These are phyloP conservation scores for Colistium nudipinnis DNA, from an alignment of 2,113 vertebrate genomes.

Conservation along the genomic window DNA sequence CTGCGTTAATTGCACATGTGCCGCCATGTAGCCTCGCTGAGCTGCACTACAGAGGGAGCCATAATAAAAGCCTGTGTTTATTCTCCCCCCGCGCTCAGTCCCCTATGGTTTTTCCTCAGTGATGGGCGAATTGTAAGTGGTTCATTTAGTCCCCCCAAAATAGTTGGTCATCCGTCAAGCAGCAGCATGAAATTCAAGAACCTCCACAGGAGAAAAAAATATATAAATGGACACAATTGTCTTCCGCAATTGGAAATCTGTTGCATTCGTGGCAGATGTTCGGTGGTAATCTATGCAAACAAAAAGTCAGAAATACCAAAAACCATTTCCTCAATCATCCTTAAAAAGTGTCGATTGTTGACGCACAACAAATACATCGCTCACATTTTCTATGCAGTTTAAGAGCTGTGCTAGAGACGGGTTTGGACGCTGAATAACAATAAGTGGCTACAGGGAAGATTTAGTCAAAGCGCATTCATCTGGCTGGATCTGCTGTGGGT, in stretches of 20 bases:
- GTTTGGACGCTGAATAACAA: slow-evolving; percentile 74
- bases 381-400: slow-evolving; percentile 56
- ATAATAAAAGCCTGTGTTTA: slow-evolving; percentile 32
- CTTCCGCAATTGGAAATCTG: slow-evolving; percentile 2
- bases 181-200: slow-evolving; percentile 12
- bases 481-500: slow-evolving; percentile 56
- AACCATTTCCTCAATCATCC: slow-evolving; percentile 12
- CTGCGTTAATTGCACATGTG: slow-evolving; percentile 67
- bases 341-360: slow-evolving; percentile 49
- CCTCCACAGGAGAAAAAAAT: not conserved
- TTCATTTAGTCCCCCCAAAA: slow-evolving; percentile 32
- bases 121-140: slow-evolving; percentile 22
- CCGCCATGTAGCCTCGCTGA: slow-evolving; percentile 41
- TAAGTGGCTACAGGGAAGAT: slow-evolving; percentile 74
- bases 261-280: slow-evolving; percentile 19
- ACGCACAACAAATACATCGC: slow-evolving; percentile 37
- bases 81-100: slow-evolving; percentile 9
- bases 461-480: slow-evolving; percentile 75
- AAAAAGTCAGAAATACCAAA: slow-evolving; percentile 22
- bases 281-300: slow-evolving; percentile 18
- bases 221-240: not conserved
- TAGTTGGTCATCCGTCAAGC: slow-evolving; percentile 25
- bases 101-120: slow-evolving; percentile 13
- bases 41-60: slow-evolving; percentile 35
- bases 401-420: slow-evolving; percentile 40